Percentiles rank a stretch among this genome's conserved stretches.
phyloP scores from a whole-genome alignment of 2,888 invertebrate species.

The Blastobasis lacticolella region DNA sequence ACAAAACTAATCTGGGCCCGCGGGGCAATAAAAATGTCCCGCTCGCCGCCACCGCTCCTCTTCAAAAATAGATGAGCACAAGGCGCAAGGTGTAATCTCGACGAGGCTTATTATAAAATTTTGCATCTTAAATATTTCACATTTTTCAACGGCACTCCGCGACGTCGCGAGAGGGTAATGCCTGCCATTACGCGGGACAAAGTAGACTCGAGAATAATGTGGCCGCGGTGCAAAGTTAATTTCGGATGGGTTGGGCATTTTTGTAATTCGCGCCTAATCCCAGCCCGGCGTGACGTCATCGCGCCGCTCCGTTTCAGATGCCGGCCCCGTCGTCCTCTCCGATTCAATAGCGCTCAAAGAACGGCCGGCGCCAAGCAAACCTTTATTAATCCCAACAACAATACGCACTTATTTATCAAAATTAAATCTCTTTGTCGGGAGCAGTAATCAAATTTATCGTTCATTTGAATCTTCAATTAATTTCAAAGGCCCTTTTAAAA shows the following conservation, averaged over 20 bases:
- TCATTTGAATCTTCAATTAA: conserved; percentile 62
- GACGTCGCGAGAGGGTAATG: conserved; percentile 40
- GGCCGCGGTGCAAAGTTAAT: conserved; percentile 27
- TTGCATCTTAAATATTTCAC: conserved; percentile 63
- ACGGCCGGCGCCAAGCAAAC: conserved; percentile 34
- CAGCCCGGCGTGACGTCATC: neutral
- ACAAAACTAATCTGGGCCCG: conserved; percentile 71
- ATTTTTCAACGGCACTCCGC: conserved; percentile 56
- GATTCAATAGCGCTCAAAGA: conserved; percentile 13
- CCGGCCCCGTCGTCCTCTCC: neutral
- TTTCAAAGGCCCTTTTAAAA: conserved; percentile 50
- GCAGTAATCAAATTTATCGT: conserved; percentile 68
- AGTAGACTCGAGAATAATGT: conserved; percentile 34
- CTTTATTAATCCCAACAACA: conserved; percentile 56
- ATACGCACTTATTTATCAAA: conserved; percentile 68
- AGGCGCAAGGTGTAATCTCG: conserved; percentile 69
- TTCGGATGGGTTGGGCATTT: conserved; percentile 22
- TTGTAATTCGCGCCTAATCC: conserved; percentile 15
- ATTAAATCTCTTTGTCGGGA: conserved; percentile 67
- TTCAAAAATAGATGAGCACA: conserved; percentile 66
- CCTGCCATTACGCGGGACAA: conserved; percentile 43
- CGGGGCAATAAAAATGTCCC: conserved; percentile 70
- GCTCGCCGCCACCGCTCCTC: conserved; percentile 50
- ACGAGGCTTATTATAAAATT: conserved; percentile 67
- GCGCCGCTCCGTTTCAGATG: no score